Base-by-base conservation (phyloP, 2,888 invertebrate species). In the Metalampra italica region DNA sequence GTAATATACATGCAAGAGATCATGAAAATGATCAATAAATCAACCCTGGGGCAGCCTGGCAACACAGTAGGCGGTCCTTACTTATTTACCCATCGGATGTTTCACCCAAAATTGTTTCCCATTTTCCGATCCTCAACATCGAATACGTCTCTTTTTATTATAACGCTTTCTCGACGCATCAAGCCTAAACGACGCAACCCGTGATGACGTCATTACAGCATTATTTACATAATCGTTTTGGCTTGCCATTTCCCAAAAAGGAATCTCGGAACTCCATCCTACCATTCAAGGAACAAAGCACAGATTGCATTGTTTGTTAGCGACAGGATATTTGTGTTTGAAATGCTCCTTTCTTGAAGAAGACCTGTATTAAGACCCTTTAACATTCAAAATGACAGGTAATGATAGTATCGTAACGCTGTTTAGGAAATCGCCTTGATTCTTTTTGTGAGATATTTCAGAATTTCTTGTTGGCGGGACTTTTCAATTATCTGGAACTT, bases 191-290 rank as follows among this genome's bases (percentile, higher is more conserved):
- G 75, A 75, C 72, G 71, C 72, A 71, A 73, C 77, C 74, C 68
- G 56, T 75, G 73, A 79, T 80, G 79, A 75, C 72, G 72, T 75
- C 78, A 78, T 82, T 79, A 79, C 66, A 65, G 67, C 68, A 71
- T 68, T 75, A 80, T 82, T 82, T 79, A 77, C 81, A 80, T 82
- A 82, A 82, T 81, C 77, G 73, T 71, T 51, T 63, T 57, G 59
- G 53, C 63, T 59, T 49, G 60, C 60, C 60, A 57, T 63, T 57
- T 59, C 56, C 46, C 55, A 53, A 42, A 54, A 47, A 50, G 37
- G 45, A 48, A 57, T 52, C 40, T 30, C 51, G 14, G 29, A 66
- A 55, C 9, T 60, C 59, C 55, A 56, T 56, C 56, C 50, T 66
- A 53, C 43, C 7, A 0, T 22, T 29, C 11, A 38, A 46, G 51